Evolutionary conservation across 64 coral and sea anemone species (phyloP).

Genomic region (Acropora yongei): DNA sequence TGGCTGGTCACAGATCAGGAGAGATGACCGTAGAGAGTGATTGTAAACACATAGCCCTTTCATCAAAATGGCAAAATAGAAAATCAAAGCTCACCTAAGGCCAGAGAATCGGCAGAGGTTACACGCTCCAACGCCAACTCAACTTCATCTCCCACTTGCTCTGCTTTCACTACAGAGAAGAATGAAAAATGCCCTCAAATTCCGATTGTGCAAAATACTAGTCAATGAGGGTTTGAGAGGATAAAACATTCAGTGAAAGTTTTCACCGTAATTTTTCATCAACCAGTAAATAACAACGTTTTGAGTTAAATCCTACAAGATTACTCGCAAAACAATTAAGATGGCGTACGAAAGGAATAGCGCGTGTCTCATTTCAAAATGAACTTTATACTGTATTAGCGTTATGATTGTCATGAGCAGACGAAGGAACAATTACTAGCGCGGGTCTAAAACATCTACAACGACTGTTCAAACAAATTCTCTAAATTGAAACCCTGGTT

Average conservation of each 20-base stretch:
- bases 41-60: not conserved
- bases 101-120: not conserved
- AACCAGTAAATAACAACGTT: not conserved
- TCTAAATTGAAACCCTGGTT: not conserved
- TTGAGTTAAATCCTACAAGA: too few species aligned
- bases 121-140: conserved; percentile 4
- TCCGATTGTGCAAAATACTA: not conserved
- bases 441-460: too few species aligned
- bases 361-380: not conserved
- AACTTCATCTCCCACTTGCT: not conserved
- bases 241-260: not conserved
- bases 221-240: not conserved
- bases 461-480: too few species aligned
- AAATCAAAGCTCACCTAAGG: not conserved
- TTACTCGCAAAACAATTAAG: not conserved
- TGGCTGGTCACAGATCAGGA: too few species aligned
- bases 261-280: not conserved
- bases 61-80: not conserved
- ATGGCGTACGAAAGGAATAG: not conserved
- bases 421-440: too few species aligned
- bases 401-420: not conserved
- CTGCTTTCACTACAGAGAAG: not conserved
- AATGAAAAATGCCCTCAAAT: not conserved
- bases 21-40: too few species aligned
- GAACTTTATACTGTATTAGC: not conserved